Evolutionary conservation across 2,888 invertebrate genomes (phyloP).

Genomic region (Trichopoda pennipes): DNA sequence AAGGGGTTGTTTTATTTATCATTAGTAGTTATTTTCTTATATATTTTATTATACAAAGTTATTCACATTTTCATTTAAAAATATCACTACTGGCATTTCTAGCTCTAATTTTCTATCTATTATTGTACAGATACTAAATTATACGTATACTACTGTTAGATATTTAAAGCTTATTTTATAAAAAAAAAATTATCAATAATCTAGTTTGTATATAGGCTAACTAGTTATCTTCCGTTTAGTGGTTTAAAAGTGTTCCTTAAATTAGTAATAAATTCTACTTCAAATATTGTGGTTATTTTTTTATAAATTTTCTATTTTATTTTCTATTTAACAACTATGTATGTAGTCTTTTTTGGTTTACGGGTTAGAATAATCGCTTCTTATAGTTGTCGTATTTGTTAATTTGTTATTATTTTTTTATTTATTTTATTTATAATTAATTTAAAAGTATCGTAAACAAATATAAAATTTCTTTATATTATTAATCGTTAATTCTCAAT

Average conservation of each 20-base stretch:
- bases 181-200: background rate
- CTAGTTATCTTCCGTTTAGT: constrained; percentile 9
- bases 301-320: too few species aligned
- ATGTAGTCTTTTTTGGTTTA: constrained; percentile 41
- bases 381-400: background rate
- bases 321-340: background rate
- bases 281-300: background rate
- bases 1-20: constrained; percentile 59
- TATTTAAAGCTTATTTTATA: constrained; percentile 32
- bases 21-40: background rate
- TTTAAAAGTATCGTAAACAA: too few species aligned
- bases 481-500: background rate
- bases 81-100: constrained; percentile 50
- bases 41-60: constrained; percentile 43
- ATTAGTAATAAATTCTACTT: background rate
- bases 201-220: background rate
- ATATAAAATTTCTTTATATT: too few species aligned
- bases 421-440: background rate
- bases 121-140: background rate
- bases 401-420: too few species aligned
- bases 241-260: too few species aligned
- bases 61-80: constrained; percentile 33
- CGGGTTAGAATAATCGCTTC: constrained; percentile 59
- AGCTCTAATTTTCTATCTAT: background rate
- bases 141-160: constrained; percentile 45